Base-by-base conservation (phyloP, 2,888 invertebrate species). In the Plusia festucae region DNA sequence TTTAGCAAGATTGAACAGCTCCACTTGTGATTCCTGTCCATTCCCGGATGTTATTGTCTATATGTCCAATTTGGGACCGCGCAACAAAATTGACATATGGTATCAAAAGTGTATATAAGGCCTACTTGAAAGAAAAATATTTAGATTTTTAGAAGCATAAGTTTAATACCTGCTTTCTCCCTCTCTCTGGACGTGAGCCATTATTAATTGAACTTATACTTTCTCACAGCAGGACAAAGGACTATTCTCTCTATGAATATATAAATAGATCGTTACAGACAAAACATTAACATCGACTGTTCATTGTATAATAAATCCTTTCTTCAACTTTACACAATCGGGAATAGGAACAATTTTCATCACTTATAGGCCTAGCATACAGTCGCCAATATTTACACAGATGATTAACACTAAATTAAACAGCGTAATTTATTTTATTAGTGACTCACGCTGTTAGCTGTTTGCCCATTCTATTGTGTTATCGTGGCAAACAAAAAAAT, bases 341-440 rank as follows among this genome's bases (percentile, higher is more conserved):
- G 24, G 32, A 24, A 49, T 1, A 65, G 53, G 20, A 59, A 65
- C 58, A 65, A 62, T 53, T 60, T 76, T 60, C 58, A 71, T 71
- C 44, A 51, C 58, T 51, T 54, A 13, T n/a, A 40, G n/a, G n/a
- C n/a, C n/a, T n/a, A n/a, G 57, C 54, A 65, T 70, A 64, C 57
- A 59, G 60, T 51, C 56, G 67, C 76, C 77, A 83, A 81, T 85
- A 84, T 91, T 90, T 88, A 82, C 82, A 86, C 92, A 92, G 88
- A 83, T 91, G 92, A 89, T 89, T 86, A 88, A 85, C 85, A 70
- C 63, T 54, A 68, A 63, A 65, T 64, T 73, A 82, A 70, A 73
- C 62, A 70, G 67, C 66, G 51, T 62, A 67, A 73, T 66, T 61
- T 82, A 72, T 87, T 82, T 75, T 82, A 83, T 84, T 81, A 77